phyloP scores from a whole-genome alignment of 2,797 vertebrate genomes.

The Thalassophryne amazonica region DNA sequence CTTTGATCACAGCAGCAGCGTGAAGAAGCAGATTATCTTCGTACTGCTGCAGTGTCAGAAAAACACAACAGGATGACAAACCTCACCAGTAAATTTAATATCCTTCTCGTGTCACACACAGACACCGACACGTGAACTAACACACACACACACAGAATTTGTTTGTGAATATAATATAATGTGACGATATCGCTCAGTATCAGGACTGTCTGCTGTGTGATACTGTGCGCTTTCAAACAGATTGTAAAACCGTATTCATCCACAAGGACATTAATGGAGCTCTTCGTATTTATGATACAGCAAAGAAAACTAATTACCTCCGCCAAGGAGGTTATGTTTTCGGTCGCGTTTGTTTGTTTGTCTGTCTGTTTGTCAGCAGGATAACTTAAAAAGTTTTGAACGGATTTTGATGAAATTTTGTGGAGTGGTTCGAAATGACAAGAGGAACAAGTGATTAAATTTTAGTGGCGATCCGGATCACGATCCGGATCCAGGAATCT shows the following conservation, averaged over 20 bases:
- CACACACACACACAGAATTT: too few species aligned
- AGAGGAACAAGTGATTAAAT: too few species aligned
- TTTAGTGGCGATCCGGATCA: too few species aligned
- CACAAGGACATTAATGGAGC: slow-evolving; percentile 16
- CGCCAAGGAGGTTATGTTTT: too few species aligned
- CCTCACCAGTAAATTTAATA: slow-evolving; percentile 46
- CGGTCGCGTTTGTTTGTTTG: too few species aligned
- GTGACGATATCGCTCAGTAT: slow-evolving; percentile 12
- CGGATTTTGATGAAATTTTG: too few species aligned
- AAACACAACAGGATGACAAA: slow-evolving; percentile 56
- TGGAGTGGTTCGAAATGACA: too few species aligned
- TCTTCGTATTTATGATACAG: slow-evolving; percentile 8
- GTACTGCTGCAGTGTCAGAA: slow-evolving; percentile 37
- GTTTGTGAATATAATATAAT: slow-evolving; percentile 28
- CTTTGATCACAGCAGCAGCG: slow-evolving; percentile 64
- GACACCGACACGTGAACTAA: too few species aligned
- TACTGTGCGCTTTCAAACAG: slow-evolving; percentile 12
- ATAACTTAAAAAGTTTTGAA: too few species aligned
- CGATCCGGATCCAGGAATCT: too few species aligned
- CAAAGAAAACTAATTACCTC: slow-evolving; percentile 5
- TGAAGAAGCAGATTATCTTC: slow-evolving; percentile 67
- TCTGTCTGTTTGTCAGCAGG: too few species aligned
- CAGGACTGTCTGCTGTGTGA: neutral
- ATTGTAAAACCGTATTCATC: slow-evolving; percentile 9
- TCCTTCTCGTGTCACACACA: slow-evolving; percentile 32